Evolutionary conservation across 1,140 invertebrate genomes (phyloP), one percentile per base, ranked within the genome.

Genomic region (Drosophila athabasca): DNA sequence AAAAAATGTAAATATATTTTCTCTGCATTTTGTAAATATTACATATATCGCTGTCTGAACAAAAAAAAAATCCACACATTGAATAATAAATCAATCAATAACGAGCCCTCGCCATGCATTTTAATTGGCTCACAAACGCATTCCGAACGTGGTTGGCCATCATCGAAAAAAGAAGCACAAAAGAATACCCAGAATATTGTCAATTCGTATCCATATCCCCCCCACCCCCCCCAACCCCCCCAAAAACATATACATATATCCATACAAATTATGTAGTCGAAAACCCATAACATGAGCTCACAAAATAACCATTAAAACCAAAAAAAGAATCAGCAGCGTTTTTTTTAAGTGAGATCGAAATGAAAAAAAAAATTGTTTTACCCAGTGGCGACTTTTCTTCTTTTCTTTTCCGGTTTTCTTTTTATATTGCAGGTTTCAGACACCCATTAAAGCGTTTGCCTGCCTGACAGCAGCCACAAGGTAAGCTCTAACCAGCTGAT

Each of bases 391-490:
- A 88, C 80, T 71, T 88, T 90, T 88, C 90, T 72, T 74, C 84
- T 90, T 88, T 90, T 75, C 74, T 82, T 90, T 90, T 89, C 90
- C 88, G 87, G 80, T 78, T 90, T 90, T 88, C 69, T 78, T 81
- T 84, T 81, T 85, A 88, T 80, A 85, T 91, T 91, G 43, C 90
- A 91, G 90, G 79, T 91, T 91, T 91, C 90, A 91, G 79, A 91
- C 90, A 88, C 90, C 90, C 69, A 91, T 91, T 72, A 91, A 91
- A 91, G 90, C 90, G 76, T 91, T 91, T 90, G 90, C 90, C 90
- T 91, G 90, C 90, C 90, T 91, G 71, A 91, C 90, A 90, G 77
- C 90, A 87, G 80, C 90, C 78, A 83, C 90, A 87, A 91, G 90
- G 90, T 91, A 91, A 91, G 90, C 82, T 73, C 52, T 70, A 62